Evolutionary conservation across 2,888 invertebrate genomes (phyloP).

Genomic region (Ennomos erosarius): DNA sequence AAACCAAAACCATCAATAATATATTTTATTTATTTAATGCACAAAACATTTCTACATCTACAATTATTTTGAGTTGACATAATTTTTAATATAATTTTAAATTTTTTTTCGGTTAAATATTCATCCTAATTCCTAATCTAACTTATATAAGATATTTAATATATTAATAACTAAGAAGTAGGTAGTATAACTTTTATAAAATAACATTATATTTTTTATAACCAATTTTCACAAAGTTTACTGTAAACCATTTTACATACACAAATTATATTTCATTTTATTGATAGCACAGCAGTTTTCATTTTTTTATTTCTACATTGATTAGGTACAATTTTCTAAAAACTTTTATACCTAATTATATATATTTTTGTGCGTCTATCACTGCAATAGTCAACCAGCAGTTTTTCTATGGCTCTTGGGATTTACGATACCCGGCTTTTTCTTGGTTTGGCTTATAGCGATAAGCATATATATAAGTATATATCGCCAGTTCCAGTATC

Average conservation of each 20-base stretch:
- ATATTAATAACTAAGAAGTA: neutral
- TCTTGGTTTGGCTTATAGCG: no score
- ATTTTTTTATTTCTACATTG: slow-evolving; percentile 11
- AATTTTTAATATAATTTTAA: slow-evolving; percentile 31
- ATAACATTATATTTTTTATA: no score
- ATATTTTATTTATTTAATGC: slow-evolving; percentile 49
- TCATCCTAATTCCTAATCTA: neutral
- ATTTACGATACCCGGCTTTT: no score
- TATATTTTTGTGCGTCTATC: no score
- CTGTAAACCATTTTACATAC: neutral
- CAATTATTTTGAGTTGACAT: slow-evolving; percentile 52
- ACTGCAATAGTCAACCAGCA: no score
- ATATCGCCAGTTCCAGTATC: no score
- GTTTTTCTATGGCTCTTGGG: no score
- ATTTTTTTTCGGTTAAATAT: slow-evolving; percentile 10
- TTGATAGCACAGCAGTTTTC: slow-evolving; percentile 78
- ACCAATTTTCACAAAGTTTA: no score
- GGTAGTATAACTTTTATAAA: no score
- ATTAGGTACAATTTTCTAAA: neutral
- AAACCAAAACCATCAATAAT: slow-evolving; percentile 20
- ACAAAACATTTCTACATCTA: slow-evolving; percentile 31
- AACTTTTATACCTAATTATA: neutral
- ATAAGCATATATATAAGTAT: no score
- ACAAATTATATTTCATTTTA: slow-evolving; percentile 48
- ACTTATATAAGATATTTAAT: neutral